Evolutionary conservation across 1,140 invertebrate species (phyloP).

Genomic region (Phortica variegata): DNA sequence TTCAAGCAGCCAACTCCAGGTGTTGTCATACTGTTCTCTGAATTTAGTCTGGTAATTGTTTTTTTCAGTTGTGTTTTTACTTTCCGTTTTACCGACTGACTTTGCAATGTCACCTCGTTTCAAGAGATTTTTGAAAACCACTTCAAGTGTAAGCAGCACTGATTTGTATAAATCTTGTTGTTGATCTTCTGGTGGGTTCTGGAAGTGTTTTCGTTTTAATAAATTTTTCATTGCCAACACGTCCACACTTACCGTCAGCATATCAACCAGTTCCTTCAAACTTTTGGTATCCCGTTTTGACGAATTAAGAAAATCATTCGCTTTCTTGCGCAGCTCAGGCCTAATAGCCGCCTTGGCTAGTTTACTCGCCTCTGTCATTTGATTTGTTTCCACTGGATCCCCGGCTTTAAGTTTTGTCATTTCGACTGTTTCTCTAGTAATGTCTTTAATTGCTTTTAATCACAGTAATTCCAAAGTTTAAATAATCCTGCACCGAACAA

Average conservation of each 20-base stretch:
- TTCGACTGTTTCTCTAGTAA: no score
- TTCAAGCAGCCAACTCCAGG: conserved; percentile 16
- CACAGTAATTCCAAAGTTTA: no score
- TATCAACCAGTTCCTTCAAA: conserved; percentile 13
- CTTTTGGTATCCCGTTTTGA: conserved; percentile 48
- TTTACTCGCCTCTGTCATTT: no score
- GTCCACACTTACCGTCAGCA: conserved; percentile 24
- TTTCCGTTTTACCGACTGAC: not conserved
- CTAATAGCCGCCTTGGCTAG: no score
- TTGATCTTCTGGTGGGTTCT: conserved; percentile 50
- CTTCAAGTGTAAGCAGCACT: conserved; percentile 63
- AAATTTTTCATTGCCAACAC: no score
- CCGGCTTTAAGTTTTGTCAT: no score
- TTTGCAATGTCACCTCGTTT: conserved; percentile 52
- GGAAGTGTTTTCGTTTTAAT: conserved; percentile 29
- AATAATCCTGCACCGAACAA: no score
- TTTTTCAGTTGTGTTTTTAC: not conserved
- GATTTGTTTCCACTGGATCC: no score
- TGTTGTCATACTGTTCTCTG: conserved; percentile 14
- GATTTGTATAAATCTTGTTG: conserved; percentile 34
- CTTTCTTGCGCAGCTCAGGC: conserved; percentile 66
- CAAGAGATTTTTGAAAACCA: conserved; percentile 68
- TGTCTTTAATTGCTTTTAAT: no score
- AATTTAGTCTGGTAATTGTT: conserved; percentile 2
- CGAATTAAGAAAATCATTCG: conserved; percentile 66